These are phyloP conservation scores for Columba guinea DNA, from an alignment of 2,797 vertebrate species.

Conservation along the genomic window DNA sequence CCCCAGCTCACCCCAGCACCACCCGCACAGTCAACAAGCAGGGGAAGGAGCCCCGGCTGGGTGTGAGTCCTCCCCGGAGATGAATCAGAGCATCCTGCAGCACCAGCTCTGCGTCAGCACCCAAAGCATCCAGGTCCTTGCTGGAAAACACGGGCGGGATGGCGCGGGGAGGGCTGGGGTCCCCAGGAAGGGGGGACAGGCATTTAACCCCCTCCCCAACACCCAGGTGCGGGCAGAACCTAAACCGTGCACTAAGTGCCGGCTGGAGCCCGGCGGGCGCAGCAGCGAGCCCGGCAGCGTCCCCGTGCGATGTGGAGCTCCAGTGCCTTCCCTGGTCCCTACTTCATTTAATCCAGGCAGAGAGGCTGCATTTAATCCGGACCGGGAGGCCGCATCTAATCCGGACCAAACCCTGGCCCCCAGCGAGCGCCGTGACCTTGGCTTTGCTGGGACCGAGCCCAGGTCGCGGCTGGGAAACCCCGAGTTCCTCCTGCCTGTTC, in stretches of 20 bases:
- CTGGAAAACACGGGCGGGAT: neutral
- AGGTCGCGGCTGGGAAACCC: neutral
- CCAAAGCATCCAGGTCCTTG: neutral
- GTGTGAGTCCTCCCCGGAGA: neutral
- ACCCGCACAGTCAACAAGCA: accelerated
- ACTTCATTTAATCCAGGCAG: accelerated
- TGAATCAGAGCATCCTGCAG: conserved; percentile 32
- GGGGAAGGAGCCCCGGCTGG: neutral
- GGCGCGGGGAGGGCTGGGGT: neutral
- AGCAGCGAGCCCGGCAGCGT: accelerated
- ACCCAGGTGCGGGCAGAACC: too few relatives aligned
- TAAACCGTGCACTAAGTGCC: accelerated
- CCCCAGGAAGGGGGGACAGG: accelerated
- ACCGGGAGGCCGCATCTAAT: neutral
- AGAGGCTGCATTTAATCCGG: accelerated
- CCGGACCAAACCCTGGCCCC: neutral
- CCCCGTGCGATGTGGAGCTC: accelerated
- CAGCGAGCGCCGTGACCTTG: neutral
- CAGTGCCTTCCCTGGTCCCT: accelerated
- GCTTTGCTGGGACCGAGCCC: neutral
- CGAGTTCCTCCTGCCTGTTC: neutral
- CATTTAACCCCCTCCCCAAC: accelerated
- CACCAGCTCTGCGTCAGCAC: neutral
- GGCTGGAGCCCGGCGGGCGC: accelerated
- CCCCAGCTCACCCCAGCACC: neutral